Base-by-base conservation (phyloP, 1,140 invertebrate species). In the Pseudomyrmex flavicornis region DNA sequence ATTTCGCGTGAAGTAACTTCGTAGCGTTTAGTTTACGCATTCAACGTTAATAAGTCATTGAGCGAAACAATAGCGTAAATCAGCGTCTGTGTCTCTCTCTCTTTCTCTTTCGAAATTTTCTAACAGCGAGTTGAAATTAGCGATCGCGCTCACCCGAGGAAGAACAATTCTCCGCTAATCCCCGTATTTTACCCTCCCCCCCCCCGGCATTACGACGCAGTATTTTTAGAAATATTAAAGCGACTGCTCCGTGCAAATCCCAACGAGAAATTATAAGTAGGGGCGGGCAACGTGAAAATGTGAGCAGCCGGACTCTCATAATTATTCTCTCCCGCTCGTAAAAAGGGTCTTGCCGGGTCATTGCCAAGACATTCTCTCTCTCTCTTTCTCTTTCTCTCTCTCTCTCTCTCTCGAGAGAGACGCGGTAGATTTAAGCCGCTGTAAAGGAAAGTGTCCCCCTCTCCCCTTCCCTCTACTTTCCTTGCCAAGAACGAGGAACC, bases 351-450 rank as follows among this genome's bases (percentile, higher is more conserved):
- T 52, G 7, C 4, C 52, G n/a, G 22, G 66, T 54, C 59, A 62
- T 84, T 86, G 85, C 72, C 72, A 86, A 83, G 54, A 52, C 61
- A 85, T 86, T 80, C 72, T 54, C 59, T 22, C 20, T 22, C 20
- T 22, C 1, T 22, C 20, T 22, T 1, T 26, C 22, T 26, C 2
- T 26, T 3, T 50, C 54, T n/a, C n/a, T n/a, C n/a, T 22, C 1
- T 22, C 20, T 22, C 20, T 26, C 22, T 26, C 2, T 26, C 26
- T 50, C 54, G 13, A 65, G 50, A 48, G 13, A 65, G 50, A 48
- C 12, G 15, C 56, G 26, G 59, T 69, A 52, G 84, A 58, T 50
- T 75, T 56, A 46, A 76, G 48, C 12, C 26, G 20, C 8, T 62
- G 48, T 48, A 15, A 17, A 69, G 59, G 22, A 20, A 48, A 86